These are phyloP conservation scores for Corvus cornix DNA, from an alignment of 2,113 vertebrate species.

Conservation along the genomic window DNA sequence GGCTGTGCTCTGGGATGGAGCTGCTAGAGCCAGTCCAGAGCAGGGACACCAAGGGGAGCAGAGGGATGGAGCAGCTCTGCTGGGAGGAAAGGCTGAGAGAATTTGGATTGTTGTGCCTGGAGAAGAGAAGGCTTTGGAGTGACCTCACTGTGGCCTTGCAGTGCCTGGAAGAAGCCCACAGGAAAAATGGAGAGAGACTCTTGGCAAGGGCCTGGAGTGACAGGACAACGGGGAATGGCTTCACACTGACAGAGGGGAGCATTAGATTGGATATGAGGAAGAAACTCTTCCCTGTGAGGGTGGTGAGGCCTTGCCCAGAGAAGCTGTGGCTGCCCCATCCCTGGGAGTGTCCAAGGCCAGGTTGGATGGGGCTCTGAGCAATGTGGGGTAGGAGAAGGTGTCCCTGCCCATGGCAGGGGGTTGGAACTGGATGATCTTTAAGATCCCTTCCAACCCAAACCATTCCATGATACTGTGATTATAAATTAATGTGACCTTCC, in stretches of 20 bases:
- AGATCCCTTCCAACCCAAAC: background rate
- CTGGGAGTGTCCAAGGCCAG: accelerated
- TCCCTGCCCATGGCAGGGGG: background rate
- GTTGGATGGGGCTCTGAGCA: background rate
- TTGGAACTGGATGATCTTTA: accelerated
- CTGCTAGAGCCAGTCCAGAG: background rate
- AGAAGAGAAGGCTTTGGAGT: background rate
- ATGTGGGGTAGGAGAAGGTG: accelerated
- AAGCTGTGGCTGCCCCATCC: background rate
- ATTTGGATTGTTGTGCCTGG: background rate
- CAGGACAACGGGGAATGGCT: background rate
- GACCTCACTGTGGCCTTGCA: background rate
- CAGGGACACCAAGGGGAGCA: background rate
- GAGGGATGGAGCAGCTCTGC: background rate
- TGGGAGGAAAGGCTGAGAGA: background rate
- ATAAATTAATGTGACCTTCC: background rate
- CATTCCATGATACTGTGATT: background rate
- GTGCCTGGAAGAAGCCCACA: background rate
- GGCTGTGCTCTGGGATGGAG: background rate
- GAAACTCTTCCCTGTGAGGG: background rate
- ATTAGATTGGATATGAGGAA: accelerated
- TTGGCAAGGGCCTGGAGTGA: background rate
- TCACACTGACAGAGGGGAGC: background rate
- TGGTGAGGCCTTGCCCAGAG: accelerated
- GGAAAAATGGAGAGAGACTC: background rate